Evolutionary conservation across 1,140 invertebrate species (phyloP), one percentile per base, ranked within the genome.

Genomic region (Pentalonia nigronervosa): DNA sequence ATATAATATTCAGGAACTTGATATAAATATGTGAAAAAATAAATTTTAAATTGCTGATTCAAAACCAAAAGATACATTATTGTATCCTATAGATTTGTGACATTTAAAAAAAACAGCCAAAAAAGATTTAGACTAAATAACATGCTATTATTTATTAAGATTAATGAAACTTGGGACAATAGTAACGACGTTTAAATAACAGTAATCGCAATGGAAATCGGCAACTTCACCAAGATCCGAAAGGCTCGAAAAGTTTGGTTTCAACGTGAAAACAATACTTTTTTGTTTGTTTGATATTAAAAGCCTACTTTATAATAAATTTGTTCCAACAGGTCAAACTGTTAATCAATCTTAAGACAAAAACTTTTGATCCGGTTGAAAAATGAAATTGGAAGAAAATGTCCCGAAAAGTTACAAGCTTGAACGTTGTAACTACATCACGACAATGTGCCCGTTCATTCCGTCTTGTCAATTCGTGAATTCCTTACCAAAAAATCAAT

Each of bases 261-360:
- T 76, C 60, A 76, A 76, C n/a, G 30, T 20, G 30, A 76, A 76
- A 76, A 76, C 60, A n/a, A 76, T 76, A 76, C 60, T 76, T 76
- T 76, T 76, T 76, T 30, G 60, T 76, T 76, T 76, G 60, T 76
- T 76, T 76, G 60, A 76, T 76, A 76, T 76, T 76, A 76, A 76
- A 76, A 76, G 60, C 60, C n/a, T 76, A 34, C 30, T 76, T 76
- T 76, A 76, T 34, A 76, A 76, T 76, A 76, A n/a, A 76, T 76
- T 76, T 76, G 60, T 76, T 76, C 60, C 60, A 76, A 76, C 60
- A 76, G 60, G 60, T 76, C 60, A 76, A 76, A 76, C 60, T 34
- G 30, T 76, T 76, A 76, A 76, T 76, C 60, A 76, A 76, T 76
- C 60, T 76, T 76, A 76, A n/a, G 30, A n/a, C n/a, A n/a, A 76